Conservation (phyloP, 35 echinoderm and acorn worm species). For the Lytechinus variegatus region DNA sequence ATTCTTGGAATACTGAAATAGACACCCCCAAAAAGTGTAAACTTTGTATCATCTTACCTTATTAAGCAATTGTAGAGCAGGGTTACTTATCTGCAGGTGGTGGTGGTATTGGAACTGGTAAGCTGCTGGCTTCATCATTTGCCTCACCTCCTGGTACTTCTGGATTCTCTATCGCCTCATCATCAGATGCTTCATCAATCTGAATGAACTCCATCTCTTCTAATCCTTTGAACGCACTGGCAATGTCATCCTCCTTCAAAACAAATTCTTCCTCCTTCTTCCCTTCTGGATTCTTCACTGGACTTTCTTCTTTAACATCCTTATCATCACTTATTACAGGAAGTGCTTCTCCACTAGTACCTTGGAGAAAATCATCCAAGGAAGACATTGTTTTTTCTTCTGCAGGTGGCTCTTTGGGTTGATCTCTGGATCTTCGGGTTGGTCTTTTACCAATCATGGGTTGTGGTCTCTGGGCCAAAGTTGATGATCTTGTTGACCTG, state of each 20-base stretch:
- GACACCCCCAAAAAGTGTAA: not conserved
- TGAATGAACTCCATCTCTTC: not conserved
- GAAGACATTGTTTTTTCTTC: not conserved
- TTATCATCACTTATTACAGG: conserved; percentile 18
- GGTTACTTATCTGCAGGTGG: not conserved
- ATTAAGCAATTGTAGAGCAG: not conserved
- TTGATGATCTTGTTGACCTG: conserved; percentile 14
- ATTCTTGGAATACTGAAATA: not conserved
- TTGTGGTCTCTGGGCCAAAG: not conserved
- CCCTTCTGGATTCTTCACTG: not conserved
- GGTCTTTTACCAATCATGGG: conserved; percentile 44
- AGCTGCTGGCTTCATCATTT: not conserved
- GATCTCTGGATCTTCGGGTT: not conserved
- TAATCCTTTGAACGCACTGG: conserved; percentile 24
- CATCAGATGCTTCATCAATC: not conserved
- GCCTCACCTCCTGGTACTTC: not conserved
- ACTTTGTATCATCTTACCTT: not conserved
- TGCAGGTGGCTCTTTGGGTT: not conserved
- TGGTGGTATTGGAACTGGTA: conserved; percentile 31
- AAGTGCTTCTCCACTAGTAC: not conserved
- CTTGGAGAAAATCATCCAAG: conserved; percentile 26
- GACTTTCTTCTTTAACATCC: not conserved
- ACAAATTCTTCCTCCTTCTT: conserved; percentile 22
- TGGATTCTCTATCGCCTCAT: conserved; percentile 22
- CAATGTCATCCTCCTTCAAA: conserved; percentile 30